Evolutionary conservation across 1,140 invertebrate genomes (phyloP), one percentile per base, ranked within the genome.

Genomic region (Psix sp.): DNA sequence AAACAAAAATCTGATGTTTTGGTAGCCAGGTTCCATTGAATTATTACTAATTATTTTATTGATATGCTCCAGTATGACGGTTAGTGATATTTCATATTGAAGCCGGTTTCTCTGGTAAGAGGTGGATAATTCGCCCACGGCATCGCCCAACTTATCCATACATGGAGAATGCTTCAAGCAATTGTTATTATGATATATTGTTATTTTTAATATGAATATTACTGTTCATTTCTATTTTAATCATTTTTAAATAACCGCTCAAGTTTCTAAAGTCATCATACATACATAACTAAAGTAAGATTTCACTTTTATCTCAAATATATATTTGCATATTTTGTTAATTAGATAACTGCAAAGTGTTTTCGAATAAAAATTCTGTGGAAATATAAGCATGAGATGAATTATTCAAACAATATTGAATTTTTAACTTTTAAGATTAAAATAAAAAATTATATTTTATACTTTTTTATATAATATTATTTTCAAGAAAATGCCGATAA

Each of bases 101-200:
- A 62, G 67, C 57, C 29, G 56, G 49, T 62, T 71, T 71, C 36
- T 42, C 26, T 56, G 54, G 56, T 42, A 20, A 24, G 46, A 45
- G 39, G 15, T 36, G 45, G 2, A 14, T 52, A 26, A 10, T 40
- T 54, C 67, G 49, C 67, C 67, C 67, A 71, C 67, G 40, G 15
- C 16, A 16, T 29, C 63, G 45, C 39, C 26, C 45, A 59, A 68
- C 65, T 67, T 56, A 49, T 42, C 42, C 62, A 48, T 56, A 11
- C 9, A 38, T 15, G 33, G 17, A 33, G 18, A 40, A 54, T 45
- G 24, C 49, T 60, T 62, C 40, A 42, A 54, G 43, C 49, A 52
- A 49, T 49, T 52, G 56, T 54, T 52, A 52, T n/a, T n/a, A n/a
- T n/a, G n/a, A n/a, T n/a, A n/a, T n/a, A n/a, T n/a, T n/a, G n/a